Evolutionary conservation across 2,113 vertebrate genomes (phyloP).

Genomic region (Scopus umbretta): DNA sequence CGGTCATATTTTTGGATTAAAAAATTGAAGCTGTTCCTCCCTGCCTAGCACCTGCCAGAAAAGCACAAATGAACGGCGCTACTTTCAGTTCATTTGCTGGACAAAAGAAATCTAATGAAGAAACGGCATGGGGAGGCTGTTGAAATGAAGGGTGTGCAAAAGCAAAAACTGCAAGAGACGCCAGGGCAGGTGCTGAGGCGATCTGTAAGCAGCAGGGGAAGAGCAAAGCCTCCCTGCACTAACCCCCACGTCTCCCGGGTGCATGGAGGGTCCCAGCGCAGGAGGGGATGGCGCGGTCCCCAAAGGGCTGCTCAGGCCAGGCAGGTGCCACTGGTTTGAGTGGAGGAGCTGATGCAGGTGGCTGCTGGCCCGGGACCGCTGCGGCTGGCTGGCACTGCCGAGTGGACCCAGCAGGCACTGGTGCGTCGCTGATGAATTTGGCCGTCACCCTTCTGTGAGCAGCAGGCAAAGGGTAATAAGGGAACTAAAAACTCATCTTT

Average conservation of each 20-base stretch:
- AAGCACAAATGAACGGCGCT: neutral
- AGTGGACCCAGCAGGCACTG: fast-evolving
- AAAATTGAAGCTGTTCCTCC: neutral
- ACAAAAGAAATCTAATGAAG: neutral
- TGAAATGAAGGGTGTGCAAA: neutral
- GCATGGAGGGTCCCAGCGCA: neutral
- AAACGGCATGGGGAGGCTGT: neutral
- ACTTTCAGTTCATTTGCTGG: neutral
- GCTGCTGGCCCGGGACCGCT: neutral
- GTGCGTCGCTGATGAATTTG: fast-evolving
- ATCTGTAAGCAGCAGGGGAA: neutral
- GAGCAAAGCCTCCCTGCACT: neutral
- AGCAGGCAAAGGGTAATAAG: neutral
- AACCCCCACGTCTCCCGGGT: fast-evolving
- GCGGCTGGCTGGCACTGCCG: fast-evolving
- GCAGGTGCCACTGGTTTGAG: neutral
- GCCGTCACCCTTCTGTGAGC: neutral
- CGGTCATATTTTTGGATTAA: neutral
- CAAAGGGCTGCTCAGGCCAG: fast-evolving
- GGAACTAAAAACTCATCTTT: neutral
- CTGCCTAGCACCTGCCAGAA: neutral
- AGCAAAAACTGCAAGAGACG: neutral
- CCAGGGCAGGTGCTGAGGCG: neutral
- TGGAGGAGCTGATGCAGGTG: fast-evolving
- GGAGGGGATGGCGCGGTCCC: fast-evolving